Percentiles rank a stretch among this genome's conserved stretches.
These are phyloP conservation scores for Romanomermis culicivorax DNA, from an alignment of 2,888 invertebrate genomes.

Conservation along the genomic window DNA sequence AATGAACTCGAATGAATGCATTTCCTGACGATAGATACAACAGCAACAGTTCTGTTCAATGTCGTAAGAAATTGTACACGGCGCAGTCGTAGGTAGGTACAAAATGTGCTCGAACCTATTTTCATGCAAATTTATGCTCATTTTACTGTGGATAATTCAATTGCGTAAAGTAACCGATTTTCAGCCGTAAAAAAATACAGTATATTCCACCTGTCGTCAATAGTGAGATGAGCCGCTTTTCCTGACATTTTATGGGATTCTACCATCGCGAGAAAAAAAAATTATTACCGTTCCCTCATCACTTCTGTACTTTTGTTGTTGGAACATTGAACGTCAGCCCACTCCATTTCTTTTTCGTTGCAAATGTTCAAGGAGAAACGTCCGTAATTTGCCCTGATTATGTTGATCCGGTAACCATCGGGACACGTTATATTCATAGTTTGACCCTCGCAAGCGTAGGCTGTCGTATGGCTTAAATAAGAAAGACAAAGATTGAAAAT, in stretches of 20 bases:
- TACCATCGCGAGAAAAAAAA: no score
- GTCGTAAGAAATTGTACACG: not conserved
- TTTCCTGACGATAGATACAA: not conserved
- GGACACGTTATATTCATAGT: slow-evolving; percentile 4
- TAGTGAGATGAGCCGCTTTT: no score
- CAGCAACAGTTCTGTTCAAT: no score
- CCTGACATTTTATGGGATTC: no score
- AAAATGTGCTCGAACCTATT: no score
- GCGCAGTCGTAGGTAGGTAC: not conserved
- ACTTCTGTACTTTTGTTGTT: not conserved
- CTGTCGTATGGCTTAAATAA: slow-evolving; percentile 4
- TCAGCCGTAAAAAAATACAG: no score
- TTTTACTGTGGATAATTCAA: no score
- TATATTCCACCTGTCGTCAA: no score
- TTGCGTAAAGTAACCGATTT: no score
- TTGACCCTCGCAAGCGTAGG: slow-evolving; percentile 9
- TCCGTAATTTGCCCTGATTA: slow-evolving; percentile 11
- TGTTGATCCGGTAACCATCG: slow-evolving; percentile 5
- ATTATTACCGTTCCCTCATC: slow-evolving; percentile 9
- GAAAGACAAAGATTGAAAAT: no score
- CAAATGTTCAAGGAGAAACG: slow-evolving; percentile 10
- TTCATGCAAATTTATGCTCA: not conserved
- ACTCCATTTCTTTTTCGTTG: slow-evolving; percentile 8
- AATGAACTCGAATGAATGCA: not conserved
- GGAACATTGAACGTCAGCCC: slow-evolving; percentile 8